These are phyloP conservation scores for Loxodonta africana DNA, from an alignment of 2,113 vertebrate species.

Conservation along the genomic window DNA sequence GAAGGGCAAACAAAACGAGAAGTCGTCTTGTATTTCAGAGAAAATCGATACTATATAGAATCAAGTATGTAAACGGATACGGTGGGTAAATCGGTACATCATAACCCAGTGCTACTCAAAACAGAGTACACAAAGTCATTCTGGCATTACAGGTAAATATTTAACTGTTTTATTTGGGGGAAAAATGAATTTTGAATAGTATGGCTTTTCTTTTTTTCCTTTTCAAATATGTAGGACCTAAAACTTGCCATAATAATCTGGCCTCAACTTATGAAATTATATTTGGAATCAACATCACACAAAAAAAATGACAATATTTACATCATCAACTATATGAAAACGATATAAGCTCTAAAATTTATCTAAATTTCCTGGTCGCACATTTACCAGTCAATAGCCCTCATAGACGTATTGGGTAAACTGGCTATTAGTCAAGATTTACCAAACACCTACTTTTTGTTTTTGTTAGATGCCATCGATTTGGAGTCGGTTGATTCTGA, in stretches of 20 bases:
- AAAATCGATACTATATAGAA: constrained; percentile 51
- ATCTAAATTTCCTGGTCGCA: constrained; percentile 36
- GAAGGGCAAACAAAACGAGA: constrained; percentile 57
- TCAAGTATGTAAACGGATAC: neutral
- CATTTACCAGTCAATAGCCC: neutral
- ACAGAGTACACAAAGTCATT: neutral
- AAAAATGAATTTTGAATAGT: constrained; percentile 11
- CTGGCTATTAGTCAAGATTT: constrained; percentile 50
- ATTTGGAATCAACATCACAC: constrained; percentile 37
- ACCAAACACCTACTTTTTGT: neutral
- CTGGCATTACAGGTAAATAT: constrained; percentile 16
- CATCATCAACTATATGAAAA: constrained; percentile 35
- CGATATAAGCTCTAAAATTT: constrained; percentile 31
- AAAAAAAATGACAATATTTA: constrained; percentile 62
- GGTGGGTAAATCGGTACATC: constrained; percentile 5
- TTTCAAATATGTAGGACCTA: neutral
- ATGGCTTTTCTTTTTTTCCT: neutral
- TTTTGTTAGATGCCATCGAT: no score
- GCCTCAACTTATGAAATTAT: constrained; percentile 30
- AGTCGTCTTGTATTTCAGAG: constrained; percentile 41
- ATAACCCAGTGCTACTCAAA: neutral
- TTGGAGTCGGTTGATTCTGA: no score
- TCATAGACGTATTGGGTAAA: neutral
- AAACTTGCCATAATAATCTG: neutral
- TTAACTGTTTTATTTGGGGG: constrained; percentile 31